These are phyloP conservation scores for Eulacestoma nigropectus DNA, from an alignment of 2,113 vertebrate genomes.

Conservation along the genomic window DNA sequence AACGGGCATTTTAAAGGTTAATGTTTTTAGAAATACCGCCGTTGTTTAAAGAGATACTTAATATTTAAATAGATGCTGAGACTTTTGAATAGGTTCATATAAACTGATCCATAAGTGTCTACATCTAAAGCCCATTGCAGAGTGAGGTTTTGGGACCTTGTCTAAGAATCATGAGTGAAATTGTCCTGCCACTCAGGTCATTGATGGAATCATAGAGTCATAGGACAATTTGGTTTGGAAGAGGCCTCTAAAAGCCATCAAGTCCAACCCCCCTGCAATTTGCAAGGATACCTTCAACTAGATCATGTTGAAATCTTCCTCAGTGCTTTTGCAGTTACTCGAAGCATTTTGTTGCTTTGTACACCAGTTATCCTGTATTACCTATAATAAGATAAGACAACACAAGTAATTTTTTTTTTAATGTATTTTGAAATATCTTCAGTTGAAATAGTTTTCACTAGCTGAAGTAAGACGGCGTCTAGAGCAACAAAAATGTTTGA, in stretches of 20 bases:
- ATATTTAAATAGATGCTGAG: not conserved
- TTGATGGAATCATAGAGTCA: not conserved
- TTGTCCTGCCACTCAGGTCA: not conserved
- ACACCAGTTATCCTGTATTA: not conserved
- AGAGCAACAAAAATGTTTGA: not conserved
- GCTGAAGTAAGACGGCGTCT: not conserved
- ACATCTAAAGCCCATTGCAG: not conserved
- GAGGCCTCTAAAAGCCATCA: not conserved
- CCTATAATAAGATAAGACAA: not conserved
- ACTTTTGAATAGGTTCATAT: not conserved
- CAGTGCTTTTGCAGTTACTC: not conserved
- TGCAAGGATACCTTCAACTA: not conserved
- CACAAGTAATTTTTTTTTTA: rapidly evolving
- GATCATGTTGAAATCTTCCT: not conserved
- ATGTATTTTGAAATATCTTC: not conserved
- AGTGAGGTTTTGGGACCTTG: rapidly evolving
- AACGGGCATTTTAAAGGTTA: not conserved
- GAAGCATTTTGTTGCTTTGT: not conserved
- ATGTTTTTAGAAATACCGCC: not conserved
- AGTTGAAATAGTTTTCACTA: not conserved
- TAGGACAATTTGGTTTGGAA: not conserved
- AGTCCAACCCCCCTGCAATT: rapidly evolving
- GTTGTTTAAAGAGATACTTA: not conserved
- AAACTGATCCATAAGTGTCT: not conserved
- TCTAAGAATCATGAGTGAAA: not conserved